Percentiles rank a stretch among this genome's conserved stretches.
Evolutionary conservation across 2,888 invertebrate species (phyloP).

Genomic region (Mythimna loreyi): DNA sequence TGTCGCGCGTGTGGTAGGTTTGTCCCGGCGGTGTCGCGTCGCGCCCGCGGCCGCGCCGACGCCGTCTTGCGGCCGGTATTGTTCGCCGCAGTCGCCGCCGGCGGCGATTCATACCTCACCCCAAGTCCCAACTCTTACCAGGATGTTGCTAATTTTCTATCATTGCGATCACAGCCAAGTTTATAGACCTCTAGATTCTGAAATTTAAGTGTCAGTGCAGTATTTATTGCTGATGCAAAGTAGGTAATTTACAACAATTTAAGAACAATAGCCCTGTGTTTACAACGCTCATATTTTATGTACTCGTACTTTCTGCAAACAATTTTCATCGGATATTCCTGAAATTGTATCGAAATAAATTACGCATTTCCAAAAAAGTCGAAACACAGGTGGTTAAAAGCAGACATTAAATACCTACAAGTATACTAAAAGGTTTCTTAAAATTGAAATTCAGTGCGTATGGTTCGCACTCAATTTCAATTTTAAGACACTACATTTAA

Average conservation of each 20-base stretch:
- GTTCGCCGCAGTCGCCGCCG: slow-evolving; percentile 77
- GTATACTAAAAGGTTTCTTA: too few species aligned
- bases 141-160: slow-evolving; percentile 90
- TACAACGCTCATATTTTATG: slow-evolving; percentile 17
- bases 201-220: slow-evolving; percentile 88
- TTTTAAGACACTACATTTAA: too few species aligned
- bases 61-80: slow-evolving; percentile 78
- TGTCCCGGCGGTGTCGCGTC: slow-evolving; percentile 70
- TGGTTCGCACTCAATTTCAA: neutral
- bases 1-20: slow-evolving; percentile 78
- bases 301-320: slow-evolving; percentile 15
- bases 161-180: slow-evolving; percentile 86
- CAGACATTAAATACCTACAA: too few species aligned
- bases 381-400: neutral
- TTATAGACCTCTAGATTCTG: slow-evolving; percentile 86
- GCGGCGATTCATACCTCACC: slow-evolving; percentile 87
- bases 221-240: slow-evolving; percentile 81
- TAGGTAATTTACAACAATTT: slow-evolving; percentile 60
- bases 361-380: neutral
- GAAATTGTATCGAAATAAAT: neutral
- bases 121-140: slow-evolving; percentile 87
- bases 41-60: slow-evolving; percentile 78
- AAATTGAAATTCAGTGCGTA: neutral
- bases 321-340: neutral
- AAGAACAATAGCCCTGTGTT: slow-evolving; percentile 43